phyloP scores from a whole-genome alignment of 1,140 invertebrate species.

The Kradibia gibbosae region DNA sequence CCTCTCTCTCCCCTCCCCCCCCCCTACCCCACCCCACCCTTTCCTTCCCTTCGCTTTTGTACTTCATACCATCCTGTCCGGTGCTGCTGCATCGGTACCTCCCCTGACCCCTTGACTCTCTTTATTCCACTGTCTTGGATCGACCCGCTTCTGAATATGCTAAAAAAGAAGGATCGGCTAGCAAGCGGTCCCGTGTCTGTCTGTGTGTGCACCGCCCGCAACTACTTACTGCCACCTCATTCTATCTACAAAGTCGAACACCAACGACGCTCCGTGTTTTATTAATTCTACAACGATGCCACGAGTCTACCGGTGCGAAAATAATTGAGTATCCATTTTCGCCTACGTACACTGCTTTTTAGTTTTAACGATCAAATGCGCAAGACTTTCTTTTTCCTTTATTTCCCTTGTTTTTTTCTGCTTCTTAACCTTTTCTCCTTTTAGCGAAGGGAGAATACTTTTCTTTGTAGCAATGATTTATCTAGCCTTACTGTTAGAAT shows the following conservation, averaged over 20 bases:
- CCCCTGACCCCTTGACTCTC: too few species aligned
- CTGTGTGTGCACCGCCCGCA: slow-evolving; percentile 14
- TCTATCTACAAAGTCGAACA: background rate
- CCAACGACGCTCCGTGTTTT: slow-evolving; percentile 2
- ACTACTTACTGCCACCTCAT: slow-evolving; percentile 20
- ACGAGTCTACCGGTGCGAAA: background rate
- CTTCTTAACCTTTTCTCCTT: too few species aligned
- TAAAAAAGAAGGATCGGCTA: background rate
- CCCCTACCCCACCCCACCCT: slow-evolving; percentile 26
- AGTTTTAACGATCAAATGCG: too few species aligned
- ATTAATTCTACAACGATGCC: background rate
- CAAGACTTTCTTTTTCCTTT: too few species aligned
- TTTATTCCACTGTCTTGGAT: background rate
- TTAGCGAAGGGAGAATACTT: too few species aligned
- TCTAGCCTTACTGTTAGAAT: too few species aligned
- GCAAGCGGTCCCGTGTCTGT: background rate
- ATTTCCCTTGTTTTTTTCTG: too few species aligned
- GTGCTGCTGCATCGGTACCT: too few species aligned
- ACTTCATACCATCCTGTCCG: too few species aligned
- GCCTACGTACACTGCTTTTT: background rate
- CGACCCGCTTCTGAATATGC: slow-evolving; percentile 26
- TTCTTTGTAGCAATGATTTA: too few species aligned
- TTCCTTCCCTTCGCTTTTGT: slow-evolving; percentile 21
- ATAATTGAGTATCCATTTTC: background rate
- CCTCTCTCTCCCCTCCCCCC: slow-evolving; percentile 31